Percentiles rank a stretch among this genome's conserved stretches.
Conservation (phyloP, 2,888 invertebrate species). For the Craniophora ligustri region DNA sequence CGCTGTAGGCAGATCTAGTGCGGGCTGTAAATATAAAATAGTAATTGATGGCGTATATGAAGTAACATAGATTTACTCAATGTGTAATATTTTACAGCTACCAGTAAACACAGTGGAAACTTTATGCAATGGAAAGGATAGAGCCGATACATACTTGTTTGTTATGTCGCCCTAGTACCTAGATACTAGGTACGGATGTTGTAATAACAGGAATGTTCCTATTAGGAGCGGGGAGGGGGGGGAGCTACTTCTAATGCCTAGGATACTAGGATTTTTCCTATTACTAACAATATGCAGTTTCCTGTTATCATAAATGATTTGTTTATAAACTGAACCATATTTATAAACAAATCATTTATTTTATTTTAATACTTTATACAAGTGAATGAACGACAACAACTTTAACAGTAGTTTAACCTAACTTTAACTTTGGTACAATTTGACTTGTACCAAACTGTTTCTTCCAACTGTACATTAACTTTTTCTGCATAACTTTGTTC, state of each 20-base stretch:
- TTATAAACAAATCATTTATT: no score
- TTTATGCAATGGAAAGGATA: constrained; percentile 19
- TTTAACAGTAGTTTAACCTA: no score
- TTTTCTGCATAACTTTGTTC: no score
- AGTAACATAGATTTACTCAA: no score
- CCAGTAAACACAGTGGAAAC: constrained; percentile 18
- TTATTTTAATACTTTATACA: no score
- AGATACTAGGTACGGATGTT: constrained; percentile 9
- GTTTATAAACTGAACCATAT: neutral
- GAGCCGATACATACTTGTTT: neutral
- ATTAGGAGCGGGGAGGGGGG: neutral
- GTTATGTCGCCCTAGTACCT: constrained; percentile 25
- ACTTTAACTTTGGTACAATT: no score
- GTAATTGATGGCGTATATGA: no score
- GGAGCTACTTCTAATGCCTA: neutral
- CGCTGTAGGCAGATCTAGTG: no score
- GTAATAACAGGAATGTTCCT: constrained; percentile 12
- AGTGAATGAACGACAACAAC: no score
- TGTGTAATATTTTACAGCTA: constrained; percentile 6
- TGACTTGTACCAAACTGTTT: no score
- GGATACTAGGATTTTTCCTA: constrained; percentile 5
- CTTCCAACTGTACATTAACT: no score
- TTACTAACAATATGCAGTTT: neutral
- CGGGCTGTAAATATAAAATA: no score
- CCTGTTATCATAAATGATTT: neutral